Evolutionary conservation across 2,888 invertebrate species (phyloP).

Genomic region (Sarcophaga subvicina): DNA sequence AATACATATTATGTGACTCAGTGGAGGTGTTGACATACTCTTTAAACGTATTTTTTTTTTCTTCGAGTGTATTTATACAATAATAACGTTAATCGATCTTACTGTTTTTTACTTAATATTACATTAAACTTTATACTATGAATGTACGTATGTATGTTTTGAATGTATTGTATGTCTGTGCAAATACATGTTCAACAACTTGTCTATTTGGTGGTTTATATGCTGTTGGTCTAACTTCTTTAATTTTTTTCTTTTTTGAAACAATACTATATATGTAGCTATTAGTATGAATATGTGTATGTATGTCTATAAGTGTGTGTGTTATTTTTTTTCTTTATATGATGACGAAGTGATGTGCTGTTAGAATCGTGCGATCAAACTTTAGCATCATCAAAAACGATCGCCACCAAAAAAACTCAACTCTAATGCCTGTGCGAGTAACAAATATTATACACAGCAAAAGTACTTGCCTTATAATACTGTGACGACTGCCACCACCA

Average conservation of each 20-base stretch:
- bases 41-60: not conserved
- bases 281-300: conserved; percentile 54
- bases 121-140: conserved; percentile 58
- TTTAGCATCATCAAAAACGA: conserved; percentile 64
- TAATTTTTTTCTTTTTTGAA: not conserved
- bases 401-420: conserved; percentile 54
- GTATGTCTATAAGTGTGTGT: not conserved
- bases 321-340: conserved; percentile 43
- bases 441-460: conserved; percentile 33
- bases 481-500: conserved; percentile 46
- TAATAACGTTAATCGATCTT: conserved; percentile 67
- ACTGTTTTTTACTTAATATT: conserved; percentile 64
- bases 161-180: no score
- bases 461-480: conserved; percentile 49
- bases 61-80: conserved; percentile 45
- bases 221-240: conserved; percentile 39
- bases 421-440: conserved; percentile 44
- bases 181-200: not conserved
- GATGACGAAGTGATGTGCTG: conserved; percentile 71
- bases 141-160: conserved; percentile 21
- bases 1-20: no score
- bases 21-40: not conserved
- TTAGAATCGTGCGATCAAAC: conserved; percentile 74
- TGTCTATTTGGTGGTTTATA: conserved; percentile 28
- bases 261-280: conserved; percentile 30